Evolutionary conservation across 2,113 vertebrate genomes (phyloP), one percentile per base, ranked within the genome.

Genomic region (Tamias sibiricus): DNA sequence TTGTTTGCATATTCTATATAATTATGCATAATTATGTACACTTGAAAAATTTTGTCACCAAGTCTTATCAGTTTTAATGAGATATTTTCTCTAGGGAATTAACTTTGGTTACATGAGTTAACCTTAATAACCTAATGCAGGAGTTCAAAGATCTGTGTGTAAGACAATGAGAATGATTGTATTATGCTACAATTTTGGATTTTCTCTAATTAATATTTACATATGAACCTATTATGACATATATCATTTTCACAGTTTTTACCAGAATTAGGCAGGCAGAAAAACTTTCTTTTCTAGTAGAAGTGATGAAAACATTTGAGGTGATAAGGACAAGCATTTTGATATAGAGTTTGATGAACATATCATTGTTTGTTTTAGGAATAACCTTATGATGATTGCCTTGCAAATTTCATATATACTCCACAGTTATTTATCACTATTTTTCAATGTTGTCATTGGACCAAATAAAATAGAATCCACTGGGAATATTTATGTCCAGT

Each of bases 1-100:
- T 44, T 90, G 59, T 52, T 62, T 54, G 30, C 8, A 17, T 77
- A n/a, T 54, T 95, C 32, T 26, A 68, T 79, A 59, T 3, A 77
- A 96, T 89, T 77, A 91, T 62, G 0, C 14, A 9, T 89, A 71
- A 74, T 59, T 68, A 22, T 57, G 2, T 30, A 64, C 37, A 42
- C 17, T 59, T 95, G 30, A 24, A 85, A 72, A 47, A 59, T 47
- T 47, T 74, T 80, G n/a, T 40, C n/a, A 92, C 35, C 28, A 77
- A 95, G 40, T 93, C 52, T 85, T 89, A 72, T 79, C 37, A 95
- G 77, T 77, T 81, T 90, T 82, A 90, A 87, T 90, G 32, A 90
- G 4, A 35, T 82, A 87, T 90, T 90, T 96, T 84, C 16, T 76
- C 22, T 82, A 8, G 28, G 76, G 6, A 95, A 87, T 87, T 90